Evolutionary conservation across 2,113 vertebrate genomes (phyloP), one percentile per base, ranked within the genome.

Genomic region (Pterophyllum scalare): DNA sequence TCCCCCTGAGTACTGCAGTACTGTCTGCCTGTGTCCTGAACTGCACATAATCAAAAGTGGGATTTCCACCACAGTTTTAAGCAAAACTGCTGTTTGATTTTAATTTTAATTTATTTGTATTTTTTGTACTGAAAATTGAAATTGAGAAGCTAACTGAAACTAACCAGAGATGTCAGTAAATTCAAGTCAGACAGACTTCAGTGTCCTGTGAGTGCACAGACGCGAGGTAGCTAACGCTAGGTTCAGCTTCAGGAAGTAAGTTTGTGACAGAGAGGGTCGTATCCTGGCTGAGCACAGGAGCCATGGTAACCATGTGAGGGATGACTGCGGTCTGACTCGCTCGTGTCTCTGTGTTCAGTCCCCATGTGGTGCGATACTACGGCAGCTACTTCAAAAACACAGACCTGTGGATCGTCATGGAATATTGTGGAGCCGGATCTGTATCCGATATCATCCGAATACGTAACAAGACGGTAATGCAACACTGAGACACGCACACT

Each of bases 391-490:
- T 99, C 94, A 99, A 99, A 91, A 98, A 99, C 94, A 97, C 96
- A 1, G 98, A 99, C 94, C 93, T 99, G 86, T 99, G 98, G 98
- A 99, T 99, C n/a, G 97, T 99, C 20, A 99, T 99, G 98, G 98
- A 99, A 38, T 99, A 97, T 88, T 99, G 98, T 24, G 97, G 97
- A 1, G 97, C 97, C 15, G 98, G 98, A 82, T 99, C 98, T 2
- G 97, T 99, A 4, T 97, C 96, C 3, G 98, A 99, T 82, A 98
- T 99, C 58, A 98, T 99, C 87, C 96, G 98, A n/a, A 89, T 99
- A 90, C 95, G 97, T 81, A 98, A 97, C 93, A 98, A 98, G 96
- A 99, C 98, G 83, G 98, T 98, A 95, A 77, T 90, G 86, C 20
- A 17, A 76, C 1, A 80, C 56, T 22, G 61, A 11, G 22, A 49